Conservation (phyloP, 2,888 invertebrate genomes). For the Panopea generosa region DNA sequence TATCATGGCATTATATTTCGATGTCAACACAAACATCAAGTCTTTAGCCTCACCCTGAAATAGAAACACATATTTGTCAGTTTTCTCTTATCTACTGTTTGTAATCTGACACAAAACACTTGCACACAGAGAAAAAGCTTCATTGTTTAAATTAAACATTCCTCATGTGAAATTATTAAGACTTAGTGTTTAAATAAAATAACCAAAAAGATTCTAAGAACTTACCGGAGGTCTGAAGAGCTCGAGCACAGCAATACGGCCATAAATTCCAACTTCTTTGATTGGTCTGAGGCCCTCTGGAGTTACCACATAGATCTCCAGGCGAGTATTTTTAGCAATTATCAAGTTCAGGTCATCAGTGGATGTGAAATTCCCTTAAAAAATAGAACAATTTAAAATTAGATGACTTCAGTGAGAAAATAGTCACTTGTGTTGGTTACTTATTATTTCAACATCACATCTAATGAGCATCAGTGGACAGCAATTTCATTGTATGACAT, state of each 20-base stretch:
- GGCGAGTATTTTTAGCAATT: constrained; percentile 96
- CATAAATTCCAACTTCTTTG: constrained; percentile 97
- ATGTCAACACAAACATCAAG: constrained; percentile 95
- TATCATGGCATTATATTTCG: constrained; percentile 98
- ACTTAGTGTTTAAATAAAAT: too few relatives aligned
- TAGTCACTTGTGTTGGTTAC: neutral
- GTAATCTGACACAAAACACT: neutral
- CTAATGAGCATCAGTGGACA: neutral
- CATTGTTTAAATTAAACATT: too few relatives aligned
- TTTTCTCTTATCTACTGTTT: neutral
- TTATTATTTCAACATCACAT: neutral
- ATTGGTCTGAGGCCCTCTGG: constrained; percentile 97
- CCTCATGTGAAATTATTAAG: too few relatives aligned
- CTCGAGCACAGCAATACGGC: constrained; percentile 97
- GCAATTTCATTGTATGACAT: too few relatives aligned
- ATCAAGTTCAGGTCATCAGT: constrained; percentile 97
- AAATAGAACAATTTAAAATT: too few relatives aligned
- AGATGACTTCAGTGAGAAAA: too few relatives aligned
- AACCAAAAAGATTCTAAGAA: too few relatives aligned
- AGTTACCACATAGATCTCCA: constrained; percentile 98
- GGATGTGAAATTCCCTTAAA: constrained; percentile 97
- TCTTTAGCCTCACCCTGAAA: constrained; percentile 95
- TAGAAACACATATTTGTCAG: neutral
- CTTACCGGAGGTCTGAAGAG: constrained; percentile 93
- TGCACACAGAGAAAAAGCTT: neutral